These are phyloP conservation scores for Meloe dianella DNA, from an alignment of 2,888 invertebrate genomes.

Conservation along the genomic window DNA sequence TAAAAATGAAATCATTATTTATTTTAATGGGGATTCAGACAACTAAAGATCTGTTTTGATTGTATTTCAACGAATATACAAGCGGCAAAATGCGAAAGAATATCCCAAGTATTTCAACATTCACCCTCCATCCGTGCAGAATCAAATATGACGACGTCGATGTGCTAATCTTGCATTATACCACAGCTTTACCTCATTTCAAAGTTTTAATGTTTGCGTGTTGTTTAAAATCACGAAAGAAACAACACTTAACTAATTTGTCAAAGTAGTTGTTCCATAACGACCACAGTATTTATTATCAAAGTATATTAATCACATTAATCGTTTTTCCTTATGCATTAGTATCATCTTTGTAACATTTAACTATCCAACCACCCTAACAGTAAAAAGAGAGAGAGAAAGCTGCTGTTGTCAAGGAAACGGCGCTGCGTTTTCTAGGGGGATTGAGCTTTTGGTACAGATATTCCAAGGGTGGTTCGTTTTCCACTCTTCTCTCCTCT, in stretches of 20 bases:
- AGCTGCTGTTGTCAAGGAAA: slow-evolving; percentile 51
- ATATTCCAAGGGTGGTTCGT: slow-evolving; percentile 25
- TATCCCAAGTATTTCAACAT: background rate
- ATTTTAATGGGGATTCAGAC: too few relatives aligned
- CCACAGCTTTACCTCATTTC: background rate
- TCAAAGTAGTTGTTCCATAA: slow-evolving; percentile 29
- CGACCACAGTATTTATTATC: slow-evolving; percentile 19
- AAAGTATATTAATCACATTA: slow-evolving; percentile 38
- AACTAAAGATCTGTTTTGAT: background rate
- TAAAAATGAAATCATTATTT: too few relatives aligned
- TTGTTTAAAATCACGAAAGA: slow-evolving; percentile 38
- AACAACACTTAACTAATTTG: slow-evolving; percentile 44
- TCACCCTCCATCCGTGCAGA: background rate
- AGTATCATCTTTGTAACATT: slow-evolving; percentile 1
- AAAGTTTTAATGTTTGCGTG: slow-evolving; percentile 31
- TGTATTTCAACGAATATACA: background rate
- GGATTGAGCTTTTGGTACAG: slow-evolving; percentile 26
- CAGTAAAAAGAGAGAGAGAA: slow-evolving; percentile 39
- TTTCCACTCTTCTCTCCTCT: slow-evolving; percentile 13
- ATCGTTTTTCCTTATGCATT: slow-evolving; percentile 38
- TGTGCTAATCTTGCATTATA: background rate
- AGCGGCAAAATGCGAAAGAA: background rate
- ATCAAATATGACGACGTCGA: too few relatives aligned
- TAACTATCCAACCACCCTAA: slow-evolving; percentile 9
- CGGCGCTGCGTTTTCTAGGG: slow-evolving; percentile 46